Conservation (phyloP, 1,140 invertebrate species). For the Habropoda laboriosa region DNA sequence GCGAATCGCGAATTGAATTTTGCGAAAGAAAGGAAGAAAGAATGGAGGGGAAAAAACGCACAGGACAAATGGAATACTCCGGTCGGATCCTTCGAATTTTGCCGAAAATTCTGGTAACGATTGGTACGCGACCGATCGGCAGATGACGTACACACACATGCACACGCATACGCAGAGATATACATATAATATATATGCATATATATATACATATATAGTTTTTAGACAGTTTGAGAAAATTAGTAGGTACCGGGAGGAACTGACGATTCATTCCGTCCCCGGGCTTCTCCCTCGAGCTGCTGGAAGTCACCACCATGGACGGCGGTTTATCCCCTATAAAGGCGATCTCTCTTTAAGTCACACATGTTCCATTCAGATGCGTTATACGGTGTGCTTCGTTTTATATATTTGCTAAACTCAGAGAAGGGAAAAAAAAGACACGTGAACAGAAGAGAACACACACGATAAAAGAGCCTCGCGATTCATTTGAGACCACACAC, state of each 20-base stretch:
- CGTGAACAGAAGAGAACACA: background rate
- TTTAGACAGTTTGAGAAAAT: slow-evolving; percentile 62
- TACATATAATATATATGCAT: slow-evolving; percentile 63
- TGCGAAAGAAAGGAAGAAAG: background rate
- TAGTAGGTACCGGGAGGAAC: slow-evolving; percentile 90
- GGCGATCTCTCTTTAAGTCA: slow-evolving; percentile 62
- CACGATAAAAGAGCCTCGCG: slow-evolving; percentile 3
- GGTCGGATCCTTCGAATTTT: background rate
- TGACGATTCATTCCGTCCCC: slow-evolving; percentile 88
- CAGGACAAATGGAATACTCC: background rate
- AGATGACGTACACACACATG: slow-evolving; percentile 74
- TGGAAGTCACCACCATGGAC: slow-evolving; percentile 68
- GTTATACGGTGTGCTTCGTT: slow-evolving; percentile 32
- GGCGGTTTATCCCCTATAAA: slow-evolving; percentile 79
- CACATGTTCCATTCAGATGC: slow-evolving; percentile 37
- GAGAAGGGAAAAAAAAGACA: slow-evolving; percentile 8
- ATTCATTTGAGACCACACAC: background rate
- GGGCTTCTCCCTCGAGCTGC: slow-evolving; percentile 82
- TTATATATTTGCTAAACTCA: slow-evolving; percentile 54
- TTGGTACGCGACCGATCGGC: slow-evolving; percentile 65
- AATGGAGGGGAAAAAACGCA: background rate
- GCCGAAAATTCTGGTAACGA: background rate
- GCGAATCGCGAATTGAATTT: slow-evolving; percentile 13
- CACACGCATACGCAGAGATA: slow-evolving; percentile 72
- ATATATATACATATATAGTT: slow-evolving; percentile 61